Base-by-base conservation (phyloP, 2,888 invertebrate species). In the Ommatoiulus sabulosus region DNA sequence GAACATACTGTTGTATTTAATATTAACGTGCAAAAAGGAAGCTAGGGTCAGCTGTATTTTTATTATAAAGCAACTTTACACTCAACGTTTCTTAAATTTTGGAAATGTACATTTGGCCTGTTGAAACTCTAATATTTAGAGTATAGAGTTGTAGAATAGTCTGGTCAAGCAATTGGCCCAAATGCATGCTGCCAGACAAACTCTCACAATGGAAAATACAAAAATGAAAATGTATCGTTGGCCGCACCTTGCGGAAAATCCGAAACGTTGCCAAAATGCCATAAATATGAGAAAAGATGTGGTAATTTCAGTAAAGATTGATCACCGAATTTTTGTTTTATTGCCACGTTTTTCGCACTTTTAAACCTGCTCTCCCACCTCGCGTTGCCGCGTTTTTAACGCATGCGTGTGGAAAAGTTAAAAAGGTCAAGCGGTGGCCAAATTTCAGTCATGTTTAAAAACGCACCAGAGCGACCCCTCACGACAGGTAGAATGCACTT, bases 351-450 rank as follows among this genome's bases (percentile, higher is more conserved):
- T 15, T 80, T 80, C 10, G 80, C 80, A 80, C 80, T 8, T 43
- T 12, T 15, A 35, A 80, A 80, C 80, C 80, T 80, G 80, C 80
- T 80, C 72, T 72, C n/a, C 35, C 80, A 80, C 80, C 80, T 80
- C 80, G 35, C 80, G 35, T 80, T 80, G 80, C 80, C 80, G 80
- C 80, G n/a, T 43, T 80, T 80, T 80, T 80, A 35, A 80, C 80
- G 80, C 80, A 43, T 80, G 80, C 35, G 80, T 80, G 80, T 80
- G 24, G 80, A 80, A 80, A 80, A 80, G 80, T 35, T 80, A 80
- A 80, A 72, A 80, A 80, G 80, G 80, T 80, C 80, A 80, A 80
- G 35, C 80, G 35, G 35, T 80, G 80, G 35, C 80, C 80, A 80
- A 24, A 80, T 80, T 80, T 80, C 80, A 80, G 24, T 35, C 80